Conservation (phyloP, 2,888 invertebrate species). For the Colostygia pectinataria region DNA sequence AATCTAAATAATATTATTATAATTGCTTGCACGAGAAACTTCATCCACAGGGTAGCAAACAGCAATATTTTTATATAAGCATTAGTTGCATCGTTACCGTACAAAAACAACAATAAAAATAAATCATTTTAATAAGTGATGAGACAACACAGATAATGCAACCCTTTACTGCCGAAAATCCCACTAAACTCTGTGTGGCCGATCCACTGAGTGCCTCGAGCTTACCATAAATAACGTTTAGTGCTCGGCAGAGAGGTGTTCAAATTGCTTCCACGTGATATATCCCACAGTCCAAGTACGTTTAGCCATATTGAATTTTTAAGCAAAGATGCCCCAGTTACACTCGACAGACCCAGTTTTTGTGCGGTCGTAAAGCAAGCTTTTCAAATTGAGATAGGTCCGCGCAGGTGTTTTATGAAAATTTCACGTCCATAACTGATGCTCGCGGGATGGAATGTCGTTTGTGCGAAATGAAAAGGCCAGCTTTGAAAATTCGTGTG, state of each 20-base stretch:
- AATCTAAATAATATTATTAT: too few species aligned
- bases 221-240: slow-evolving; percentile 81
- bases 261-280: slow-evolving; percentile 80
- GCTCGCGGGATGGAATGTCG: slow-evolving; percentile 32
- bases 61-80: neutral
- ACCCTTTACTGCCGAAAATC: slow-evolving; percentile 59
- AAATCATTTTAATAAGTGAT: slow-evolving; percentile 35
- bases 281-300: slow-evolving; percentile 67
- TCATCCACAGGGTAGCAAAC: too few species aligned
- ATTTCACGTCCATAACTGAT: slow-evolving; percentile 47
- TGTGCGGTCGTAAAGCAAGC: slow-evolving; percentile 47
- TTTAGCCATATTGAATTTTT: slow-evolving; percentile 77
- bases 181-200: slow-evolving; percentile 67
- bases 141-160: slow-evolving; percentile 47
- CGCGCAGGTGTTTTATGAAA: slow-evolving; percentile 51
- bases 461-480: slow-evolving; percentile 34
- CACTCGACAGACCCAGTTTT: slow-evolving; percentile 36
- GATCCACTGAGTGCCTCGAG: slow-evolving; percentile 71
- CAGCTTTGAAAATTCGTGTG: slow-evolving; percentile 33
- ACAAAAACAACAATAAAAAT: slow-evolving; percentile 16
- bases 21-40: too few species aligned
- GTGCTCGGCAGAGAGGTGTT: slow-evolving; percentile 73
- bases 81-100: neutral
- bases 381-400: slow-evolving; percentile 56
- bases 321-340: slow-evolving; percentile 59